phyloP scores from a whole-genome alignment of 1,140 invertebrate genomes.

The Probaryconus sp. region DNA sequence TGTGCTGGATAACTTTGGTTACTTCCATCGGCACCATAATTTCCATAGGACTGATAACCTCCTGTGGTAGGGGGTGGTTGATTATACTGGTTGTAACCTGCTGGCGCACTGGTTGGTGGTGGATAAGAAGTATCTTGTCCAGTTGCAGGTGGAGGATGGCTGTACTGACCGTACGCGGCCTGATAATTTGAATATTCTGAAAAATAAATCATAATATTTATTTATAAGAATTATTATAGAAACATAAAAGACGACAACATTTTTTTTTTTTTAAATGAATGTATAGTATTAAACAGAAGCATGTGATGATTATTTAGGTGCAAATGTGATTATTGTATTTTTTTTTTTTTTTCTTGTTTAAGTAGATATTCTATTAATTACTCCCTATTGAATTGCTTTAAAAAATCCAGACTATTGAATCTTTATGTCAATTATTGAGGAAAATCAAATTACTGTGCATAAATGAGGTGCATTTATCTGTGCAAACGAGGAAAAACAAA shows the following conservation, averaged over 20 bases:
- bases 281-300: too few species aligned
- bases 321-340: too few species aligned
- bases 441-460: too few species aligned
- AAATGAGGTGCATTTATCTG: too few species aligned
- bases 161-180: constrained; percentile 69
- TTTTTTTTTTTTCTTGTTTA: too few species aligned
- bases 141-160: constrained; percentile 63
- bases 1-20: constrained; percentile 69
- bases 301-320: too few species aligned
- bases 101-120: constrained; percentile 37
- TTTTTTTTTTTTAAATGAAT: too few species aligned
- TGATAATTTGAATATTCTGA: constrained; percentile 76
- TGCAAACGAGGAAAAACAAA: too few species aligned
- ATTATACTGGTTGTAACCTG: constrained; percentile 71
- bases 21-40: constrained; percentile 64
- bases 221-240: constrained; percentile 1
- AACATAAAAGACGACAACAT: background rate
- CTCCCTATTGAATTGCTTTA: too few species aligned
- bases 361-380: too few species aligned
- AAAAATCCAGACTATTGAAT: too few species aligned
- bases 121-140: constrained; percentile 62
- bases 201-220: constrained; percentile 38
- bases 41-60: constrained; percentile 70
- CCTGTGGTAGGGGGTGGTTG: constrained; percentile 72
- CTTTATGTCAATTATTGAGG: too few species aligned